These are phyloP conservation scores for Tryphoninae sp. DNA, from an alignment of 2,888 invertebrate genomes.

Conservation along the genomic window DNA sequence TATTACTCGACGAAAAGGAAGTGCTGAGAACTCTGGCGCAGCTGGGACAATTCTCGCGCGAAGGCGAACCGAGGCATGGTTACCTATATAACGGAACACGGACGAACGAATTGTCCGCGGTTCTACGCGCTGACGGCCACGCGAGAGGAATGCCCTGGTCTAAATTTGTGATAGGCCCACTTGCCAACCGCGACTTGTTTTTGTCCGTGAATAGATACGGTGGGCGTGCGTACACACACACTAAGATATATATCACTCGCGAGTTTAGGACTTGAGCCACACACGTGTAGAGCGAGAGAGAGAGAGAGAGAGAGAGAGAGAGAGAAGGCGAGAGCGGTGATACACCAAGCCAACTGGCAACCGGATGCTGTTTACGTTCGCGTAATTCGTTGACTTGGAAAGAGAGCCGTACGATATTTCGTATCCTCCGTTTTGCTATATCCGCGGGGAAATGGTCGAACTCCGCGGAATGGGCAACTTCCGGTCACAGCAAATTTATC, in stretches of 20 bases:
- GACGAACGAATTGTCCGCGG: conserved; percentile 6
- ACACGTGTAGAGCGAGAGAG: too few species aligned
- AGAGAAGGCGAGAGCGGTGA: neutral
- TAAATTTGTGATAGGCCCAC: conserved; percentile 59
- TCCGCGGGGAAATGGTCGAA: conserved; percentile 6
- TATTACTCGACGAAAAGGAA: conserved; percentile 50
- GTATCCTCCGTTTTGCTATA: conserved; percentile 20
- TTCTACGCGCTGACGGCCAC: neutral
- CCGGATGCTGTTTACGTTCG: conserved; percentile 69
- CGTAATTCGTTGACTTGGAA: conserved; percentile 54
- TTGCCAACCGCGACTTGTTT: conserved; percentile 62
- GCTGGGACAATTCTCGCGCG: conserved; percentile 49
- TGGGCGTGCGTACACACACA: conserved; percentile 55
- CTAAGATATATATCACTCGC: conserved; percentile 20
- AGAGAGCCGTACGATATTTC: conserved; percentile 19
- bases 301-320: too few species aligned
- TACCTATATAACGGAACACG: neutral
- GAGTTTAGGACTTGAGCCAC: conserved; percentile 31
- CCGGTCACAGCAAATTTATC: conserved; percentile 38
- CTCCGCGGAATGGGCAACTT: conserved; percentile 36
- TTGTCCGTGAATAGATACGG: conserved; percentile 60
- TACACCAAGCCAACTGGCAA: conserved; percentile 66
- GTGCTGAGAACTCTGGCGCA: conserved; percentile 35
- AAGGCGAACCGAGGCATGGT: neutral
- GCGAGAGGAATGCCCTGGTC: conserved; percentile 50